phyloP scores from a whole-genome alignment of 2,797 vertebrate species.

The Sebastes oblongus region DNA sequence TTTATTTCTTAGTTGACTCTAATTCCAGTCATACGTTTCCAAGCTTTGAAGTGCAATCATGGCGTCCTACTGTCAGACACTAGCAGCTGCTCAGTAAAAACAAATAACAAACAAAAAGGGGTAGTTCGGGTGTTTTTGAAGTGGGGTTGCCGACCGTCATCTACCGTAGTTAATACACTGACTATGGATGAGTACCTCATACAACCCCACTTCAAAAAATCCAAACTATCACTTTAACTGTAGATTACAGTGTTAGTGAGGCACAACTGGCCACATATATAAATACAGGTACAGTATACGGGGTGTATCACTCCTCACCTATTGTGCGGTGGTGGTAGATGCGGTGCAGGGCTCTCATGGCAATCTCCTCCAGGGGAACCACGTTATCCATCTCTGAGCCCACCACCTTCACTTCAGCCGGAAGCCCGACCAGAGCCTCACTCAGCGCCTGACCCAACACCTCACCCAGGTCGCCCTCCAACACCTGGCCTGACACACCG shows the following conservation, averaged over 20 bases:
- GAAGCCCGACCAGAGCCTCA: slow-evolving; percentile 86
- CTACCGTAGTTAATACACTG: too few species aligned
- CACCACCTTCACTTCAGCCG: slow-evolving; percentile 92
- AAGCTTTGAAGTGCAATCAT: not conserved
- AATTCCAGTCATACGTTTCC: not conserved
- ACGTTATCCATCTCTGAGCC: slow-evolving; percentile 86
- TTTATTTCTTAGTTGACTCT: not conserved
- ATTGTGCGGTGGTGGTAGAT: slow-evolving; percentile 76
- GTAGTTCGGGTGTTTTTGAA: too few species aligned
- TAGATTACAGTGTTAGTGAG: not conserved
- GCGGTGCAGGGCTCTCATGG: slow-evolving; percentile 88
- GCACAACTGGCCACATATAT: not conserved
- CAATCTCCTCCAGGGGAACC: slow-evolving; percentile 92
- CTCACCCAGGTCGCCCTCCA: slow-evolving; percentile 73
- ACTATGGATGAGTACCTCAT: too few species aligned
- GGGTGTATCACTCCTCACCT: slow-evolving; percentile 71
- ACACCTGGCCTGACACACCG: slow-evolving; percentile 83
- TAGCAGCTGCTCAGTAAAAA: not conserved
- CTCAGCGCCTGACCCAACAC: slow-evolving; percentile 76
- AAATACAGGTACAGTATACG: not conserved
- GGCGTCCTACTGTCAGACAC: not conserved
- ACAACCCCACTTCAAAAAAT: too few species aligned
- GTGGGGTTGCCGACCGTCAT: too few species aligned
- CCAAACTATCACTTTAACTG: not conserved
- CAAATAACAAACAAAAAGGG: not conserved